Conservation (phyloP, 2,113 vertebrate species). For the Megaceryle torquata region DNA sequence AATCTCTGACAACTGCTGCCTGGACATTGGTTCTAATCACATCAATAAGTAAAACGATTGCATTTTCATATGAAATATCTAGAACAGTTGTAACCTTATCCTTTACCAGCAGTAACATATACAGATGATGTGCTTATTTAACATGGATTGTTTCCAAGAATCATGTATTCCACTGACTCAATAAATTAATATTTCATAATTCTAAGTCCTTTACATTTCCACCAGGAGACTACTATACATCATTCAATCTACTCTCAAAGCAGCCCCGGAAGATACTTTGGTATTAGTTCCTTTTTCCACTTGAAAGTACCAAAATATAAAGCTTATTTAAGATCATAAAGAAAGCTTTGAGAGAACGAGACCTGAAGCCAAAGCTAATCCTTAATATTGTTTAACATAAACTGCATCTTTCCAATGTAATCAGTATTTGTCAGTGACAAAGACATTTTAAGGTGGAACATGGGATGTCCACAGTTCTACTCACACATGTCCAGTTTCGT, state of each 20-base stretch:
- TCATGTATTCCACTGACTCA: not conserved
- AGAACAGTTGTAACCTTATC: not conserved
- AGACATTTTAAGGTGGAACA: not conserved
- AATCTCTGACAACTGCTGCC: not conserved
- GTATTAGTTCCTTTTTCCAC: not conserved
- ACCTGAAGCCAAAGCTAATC: not conserved
- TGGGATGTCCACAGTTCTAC: slow-evolving; percentile 52
- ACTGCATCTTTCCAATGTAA: not conserved
- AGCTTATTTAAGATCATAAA: not conserved
- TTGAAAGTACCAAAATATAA: not conserved
- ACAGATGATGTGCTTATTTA: not conserved
- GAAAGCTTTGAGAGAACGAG: not conserved
- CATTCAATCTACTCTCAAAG: not conserved
- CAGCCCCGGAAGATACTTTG: not conserved
- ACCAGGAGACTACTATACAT: not conserved
- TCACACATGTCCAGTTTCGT: slow-evolving; percentile 98
- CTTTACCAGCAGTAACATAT: not conserved
- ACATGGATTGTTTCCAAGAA: not conserved
- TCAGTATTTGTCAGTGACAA: not conserved
- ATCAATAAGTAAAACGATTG: not conserved
- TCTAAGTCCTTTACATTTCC: not conserved
- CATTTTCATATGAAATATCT: not conserved
- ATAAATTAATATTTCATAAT: not conserved
- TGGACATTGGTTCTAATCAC: not conserved
- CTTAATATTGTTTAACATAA: not conserved